Conservation (phyloP, 2,113 vertebrate genomes). For the Crotalus helleri region DNA sequence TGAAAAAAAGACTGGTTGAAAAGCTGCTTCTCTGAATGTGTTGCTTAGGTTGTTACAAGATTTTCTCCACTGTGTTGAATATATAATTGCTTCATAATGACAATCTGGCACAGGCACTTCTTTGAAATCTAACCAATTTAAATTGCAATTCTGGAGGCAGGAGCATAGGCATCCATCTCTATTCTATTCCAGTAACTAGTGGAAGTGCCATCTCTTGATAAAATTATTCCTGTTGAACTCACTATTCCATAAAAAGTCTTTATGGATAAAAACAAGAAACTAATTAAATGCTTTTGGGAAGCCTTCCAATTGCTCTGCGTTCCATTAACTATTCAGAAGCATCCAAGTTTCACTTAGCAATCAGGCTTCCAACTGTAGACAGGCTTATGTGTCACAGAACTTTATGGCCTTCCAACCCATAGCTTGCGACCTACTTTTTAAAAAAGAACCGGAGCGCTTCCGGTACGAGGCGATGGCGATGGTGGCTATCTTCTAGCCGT, state of each 20-base stretch:
- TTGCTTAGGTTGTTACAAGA: background rate
- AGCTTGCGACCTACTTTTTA: background rate
- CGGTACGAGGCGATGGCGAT: too few species aligned
- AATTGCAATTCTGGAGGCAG: background rate
- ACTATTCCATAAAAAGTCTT: background rate
- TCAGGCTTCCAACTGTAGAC: background rate
- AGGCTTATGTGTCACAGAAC: background rate
- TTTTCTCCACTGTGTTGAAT: background rate
- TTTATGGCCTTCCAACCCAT: background rate
- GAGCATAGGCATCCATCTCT: background rate
- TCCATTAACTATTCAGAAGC: background rate
- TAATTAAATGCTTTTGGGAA: background rate
- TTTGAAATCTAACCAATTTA: constrained; percentile 6
- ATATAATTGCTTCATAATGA: background rate
- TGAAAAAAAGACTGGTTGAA: background rate
- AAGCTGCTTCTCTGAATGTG: background rate
- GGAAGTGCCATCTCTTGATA: background rate
- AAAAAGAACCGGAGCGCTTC: background rate
- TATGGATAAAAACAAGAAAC: background rate
- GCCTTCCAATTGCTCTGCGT: background rate
- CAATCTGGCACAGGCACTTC: background rate
- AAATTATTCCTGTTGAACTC: rapidly evolving
- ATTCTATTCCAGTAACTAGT: background rate
- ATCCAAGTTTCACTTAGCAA: background rate
- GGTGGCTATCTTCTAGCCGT: too few species aligned